Percentiles rank a stretch among this genome's conserved stretches.
phyloP scores from a whole-genome alignment of 2,888 invertebrate genomes.

The Papilio demoleus region DNA sequence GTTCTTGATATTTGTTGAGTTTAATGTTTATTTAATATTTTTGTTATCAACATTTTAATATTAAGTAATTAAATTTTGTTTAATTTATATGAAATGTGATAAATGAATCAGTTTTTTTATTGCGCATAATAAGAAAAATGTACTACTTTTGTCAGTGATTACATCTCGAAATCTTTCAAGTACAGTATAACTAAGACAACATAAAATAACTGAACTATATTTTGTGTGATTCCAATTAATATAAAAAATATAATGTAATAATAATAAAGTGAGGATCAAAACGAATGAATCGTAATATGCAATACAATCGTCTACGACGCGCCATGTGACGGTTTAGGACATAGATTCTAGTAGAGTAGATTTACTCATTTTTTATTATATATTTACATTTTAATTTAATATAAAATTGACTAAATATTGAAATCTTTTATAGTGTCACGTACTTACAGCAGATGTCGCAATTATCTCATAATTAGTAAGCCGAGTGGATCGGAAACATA shows the following conservation, averaged over 20 bases:
- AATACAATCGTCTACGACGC: slow-evolving; percentile 75
- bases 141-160: too few relatives aligned
- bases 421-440: neutral
- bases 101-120: too few relatives aligned
- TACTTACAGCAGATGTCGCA: neutral
- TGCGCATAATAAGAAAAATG: too few relatives aligned
- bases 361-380: slow-evolving; percentile 36
- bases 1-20: slow-evolving; percentile 59
- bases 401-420: neutral
- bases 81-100: neutral
- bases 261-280: slow-evolving; percentile 59
- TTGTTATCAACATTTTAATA: slow-evolving; percentile 11
- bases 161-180: too few relatives aligned
- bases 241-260: neutral
- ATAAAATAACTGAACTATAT: too few relatives aligned
- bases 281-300: slow-evolving; percentile 52
- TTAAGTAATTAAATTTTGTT: neutral
- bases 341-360: slow-evolving; percentile 56
- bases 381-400: neutral
- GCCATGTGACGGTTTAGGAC: slow-evolving; percentile 76
- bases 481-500: neutral
- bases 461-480: neutral
- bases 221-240: too few relatives aligned
- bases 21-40: neutral
- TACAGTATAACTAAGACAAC: too few relatives aligned